Evolutionary conservation across 2,888 invertebrate species (phyloP).

Genomic region (Lottia scabra): DNA sequence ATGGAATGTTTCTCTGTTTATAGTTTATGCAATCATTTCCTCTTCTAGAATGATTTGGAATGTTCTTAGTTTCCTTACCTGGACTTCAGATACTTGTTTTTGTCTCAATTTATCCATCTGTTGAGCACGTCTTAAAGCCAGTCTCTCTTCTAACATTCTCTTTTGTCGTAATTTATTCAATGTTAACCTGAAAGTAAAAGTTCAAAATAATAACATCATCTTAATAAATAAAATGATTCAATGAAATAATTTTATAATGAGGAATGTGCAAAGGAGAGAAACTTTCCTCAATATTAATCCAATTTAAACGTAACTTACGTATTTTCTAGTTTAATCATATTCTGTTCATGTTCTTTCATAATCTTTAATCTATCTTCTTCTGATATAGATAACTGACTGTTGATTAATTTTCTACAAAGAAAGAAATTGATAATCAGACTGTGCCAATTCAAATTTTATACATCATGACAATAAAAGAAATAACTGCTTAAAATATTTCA

Average conservation of each 20-base stretch:
- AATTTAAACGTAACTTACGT: conserved; percentile 44
- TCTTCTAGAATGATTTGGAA: too few relatives aligned
- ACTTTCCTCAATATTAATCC: too few relatives aligned
- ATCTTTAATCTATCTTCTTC: conserved; percentile 63
- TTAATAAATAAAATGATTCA: too few relatives aligned
- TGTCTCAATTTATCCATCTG: conserved; percentile 61
- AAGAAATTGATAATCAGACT: too few relatives aligned
- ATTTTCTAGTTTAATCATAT: conserved; percentile 67
- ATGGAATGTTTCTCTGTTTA: too few relatives aligned
- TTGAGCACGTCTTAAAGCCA: conserved; percentile 52
- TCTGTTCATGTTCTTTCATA: conserved; percentile 66
- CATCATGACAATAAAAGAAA: too few relatives aligned
- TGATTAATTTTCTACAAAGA: conserved; percentile 56
- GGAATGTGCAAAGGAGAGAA: too few relatives aligned
- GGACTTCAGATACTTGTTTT: conserved; percentile 55
- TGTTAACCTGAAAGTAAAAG: conserved; percentile 49
- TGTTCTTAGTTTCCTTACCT: too few relatives aligned
- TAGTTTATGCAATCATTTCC: too few relatives aligned
- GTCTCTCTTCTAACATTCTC: conserved; percentile 63
- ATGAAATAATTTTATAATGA: too few relatives aligned
- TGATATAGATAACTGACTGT: conserved; percentile 64
- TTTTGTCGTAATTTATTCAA: conserved; percentile 64
- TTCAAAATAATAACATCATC: not conserved
- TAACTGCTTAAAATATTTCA: too few relatives aligned
- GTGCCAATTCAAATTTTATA: too few relatives aligned